phyloP scores from a whole-genome alignment of 2,888 invertebrate species.

The Ophraella communa region DNA sequence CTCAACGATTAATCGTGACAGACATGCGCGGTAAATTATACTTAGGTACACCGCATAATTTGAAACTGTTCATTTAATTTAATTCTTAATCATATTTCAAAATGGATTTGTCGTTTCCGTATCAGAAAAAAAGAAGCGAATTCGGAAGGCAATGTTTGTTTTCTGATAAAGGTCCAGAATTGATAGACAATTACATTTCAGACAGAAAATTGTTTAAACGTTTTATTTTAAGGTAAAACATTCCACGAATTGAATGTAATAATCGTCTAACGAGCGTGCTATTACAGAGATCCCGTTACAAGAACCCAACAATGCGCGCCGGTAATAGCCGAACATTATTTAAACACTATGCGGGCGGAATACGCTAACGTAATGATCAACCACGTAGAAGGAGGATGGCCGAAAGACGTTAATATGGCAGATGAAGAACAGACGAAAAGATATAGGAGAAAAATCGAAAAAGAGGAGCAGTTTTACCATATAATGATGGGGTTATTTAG shows the following conservation, averaged over 20 bases:
- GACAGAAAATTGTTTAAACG: slow-evolving; percentile 59
- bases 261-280: background rate
- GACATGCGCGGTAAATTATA: too few relatives aligned
- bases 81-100: too few relatives aligned
- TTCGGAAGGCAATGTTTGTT: slow-evolving; percentile 77
- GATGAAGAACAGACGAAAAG: slow-evolving; percentile 87
- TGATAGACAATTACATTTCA: slow-evolving; percentile 69
- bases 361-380: slow-evolving; percentile 78
- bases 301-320: slow-evolving; percentile 69
- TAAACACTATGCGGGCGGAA: slow-evolving; percentile 72
- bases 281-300: slow-evolving; percentile 68
- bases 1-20: too few relatives aligned
- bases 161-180: slow-evolving; percentile 69
- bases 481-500: slow-evolving; percentile 75
- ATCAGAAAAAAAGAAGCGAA: slow-evolving; percentile 72
- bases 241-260: too few relatives aligned
- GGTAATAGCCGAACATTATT: slow-evolving; percentile 68
- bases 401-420: slow-evolving; percentile 86
- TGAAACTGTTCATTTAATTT: too few relatives aligned
- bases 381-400: slow-evolving; percentile 97
- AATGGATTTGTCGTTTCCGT: slow-evolving; percentile 65
- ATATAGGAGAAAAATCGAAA: slow-evolving; percentile 90
- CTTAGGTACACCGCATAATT: too few relatives aligned
- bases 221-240: slow-evolving; percentile 43
- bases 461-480: slow-evolving; percentile 85